These are phyloP conservation scores for Entelurus aequoreus DNA, from an alignment of 2,113 vertebrate species.

Conservation along the genomic window DNA sequence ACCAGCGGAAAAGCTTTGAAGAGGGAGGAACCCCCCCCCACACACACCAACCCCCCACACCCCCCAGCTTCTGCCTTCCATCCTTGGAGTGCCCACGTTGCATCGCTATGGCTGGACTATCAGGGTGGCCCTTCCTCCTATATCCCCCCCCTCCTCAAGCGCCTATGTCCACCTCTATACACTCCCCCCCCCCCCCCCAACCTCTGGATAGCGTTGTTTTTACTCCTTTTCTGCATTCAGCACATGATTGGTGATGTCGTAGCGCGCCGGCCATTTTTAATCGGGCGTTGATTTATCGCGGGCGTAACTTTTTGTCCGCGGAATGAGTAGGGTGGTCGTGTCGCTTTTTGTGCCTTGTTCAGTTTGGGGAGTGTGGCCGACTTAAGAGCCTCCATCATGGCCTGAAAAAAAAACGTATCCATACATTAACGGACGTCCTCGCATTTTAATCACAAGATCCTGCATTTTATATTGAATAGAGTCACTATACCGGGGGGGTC, in stretches of 20 bases:
- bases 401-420: not conserved
- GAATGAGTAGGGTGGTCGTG: slow-evolving; percentile 59
- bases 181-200: slow-evolving; percentile 2
- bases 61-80: slow-evolving; percentile 51
- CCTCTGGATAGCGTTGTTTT: slow-evolving; percentile 60
- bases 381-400: slow-evolving; percentile 58
- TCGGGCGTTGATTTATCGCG: slow-evolving; percentile 67
- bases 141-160: slow-evolving; percentile 11
- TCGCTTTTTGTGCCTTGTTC: slow-evolving; percentile 66
- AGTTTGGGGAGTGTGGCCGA: slow-evolving; percentile 67
- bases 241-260: slow-evolving; percentile 66
- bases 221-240: slow-evolving; percentile 61
- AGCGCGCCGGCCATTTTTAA: slow-evolving; percentile 67
- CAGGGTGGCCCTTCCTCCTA: slow-evolving; percentile 65
- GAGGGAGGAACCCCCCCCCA: slow-evolving; percentile 26
- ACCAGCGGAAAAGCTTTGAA: slow-evolving; percentile 69
- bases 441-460: too few relatives aligned
- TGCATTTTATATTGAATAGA: too few relatives aligned
- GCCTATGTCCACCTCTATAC: slow-evolving; percentile 59
- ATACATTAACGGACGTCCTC: slow-evolving; percentile 12
- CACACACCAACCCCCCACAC: slow-evolving; percentile 37
- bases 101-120: slow-evolving; percentile 47
- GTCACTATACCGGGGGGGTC: too few relatives aligned
- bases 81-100: slow-evolving; percentile 51
- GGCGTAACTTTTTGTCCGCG: slow-evolving; percentile 56